Evolutionary conservation across 2,113 vertebrate genomes (phyloP), one percentile per base, ranked within the genome.

Genomic region (Sialia sialis): DNA sequence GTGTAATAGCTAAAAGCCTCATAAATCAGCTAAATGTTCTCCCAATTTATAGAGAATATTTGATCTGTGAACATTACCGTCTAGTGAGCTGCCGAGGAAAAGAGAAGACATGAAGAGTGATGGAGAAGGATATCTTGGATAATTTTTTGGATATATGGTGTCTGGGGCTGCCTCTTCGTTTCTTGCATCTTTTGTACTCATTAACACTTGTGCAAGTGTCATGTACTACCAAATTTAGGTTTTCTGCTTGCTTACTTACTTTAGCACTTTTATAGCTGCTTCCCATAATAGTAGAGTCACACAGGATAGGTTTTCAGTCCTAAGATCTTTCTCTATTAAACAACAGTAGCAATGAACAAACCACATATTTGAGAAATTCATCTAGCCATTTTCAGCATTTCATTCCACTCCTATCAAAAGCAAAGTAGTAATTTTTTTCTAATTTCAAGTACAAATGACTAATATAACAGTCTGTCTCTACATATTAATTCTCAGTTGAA

Each of bases 1-100:
- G 97, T 97, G 98, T 98, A 98, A 98, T 97, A 97, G 98, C 97
- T 98, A 98, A 98, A 98, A 98, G 97, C 98, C 95, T 97, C 97
- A 98, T 98, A 98, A 98, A 98, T 98, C 98, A 98, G 97, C 92
- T 97, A 97, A 98, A 98, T 97, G 96, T 95, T 97, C 97, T 97
- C 87, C 97, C 98, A 98, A 97, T 98, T 98, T 98, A 98, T 97
- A 98, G 97, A 98, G 97, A 98, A 97, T 98, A 98, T 98, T 98
- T 98, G 97, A 98, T 98, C 96, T 95, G 95, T 97, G 98, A 95
- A 97, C 97, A 98, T 98, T 98, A 98, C 95, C 17, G 16, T 97
- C 97, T 97, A 91, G 95, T 96, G 93, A 97, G 95, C 79, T 76
- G 93, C 96, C 13, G 95, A 95, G 89, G 96, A 96, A 97, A 97